Evolutionary conservation across 2,888 invertebrate genomes (phyloP).

Genomic region (Megalurothrips usitatus): DNA sequence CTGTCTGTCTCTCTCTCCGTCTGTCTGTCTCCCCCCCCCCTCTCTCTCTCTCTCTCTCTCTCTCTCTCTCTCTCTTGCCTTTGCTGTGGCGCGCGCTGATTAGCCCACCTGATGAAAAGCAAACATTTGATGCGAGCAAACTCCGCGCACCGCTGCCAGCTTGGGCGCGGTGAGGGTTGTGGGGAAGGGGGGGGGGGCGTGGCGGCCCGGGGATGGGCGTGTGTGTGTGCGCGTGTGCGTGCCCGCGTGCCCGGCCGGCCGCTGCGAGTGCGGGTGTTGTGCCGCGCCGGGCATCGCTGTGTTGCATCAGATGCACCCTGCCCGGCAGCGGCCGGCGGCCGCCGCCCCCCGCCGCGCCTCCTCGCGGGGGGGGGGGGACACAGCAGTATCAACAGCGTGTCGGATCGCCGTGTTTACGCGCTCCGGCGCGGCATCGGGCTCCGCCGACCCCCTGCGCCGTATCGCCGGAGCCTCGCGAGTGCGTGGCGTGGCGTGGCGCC

Average conservation of each 20-base stretch:
- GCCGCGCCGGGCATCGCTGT: not conserved
- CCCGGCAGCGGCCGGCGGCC: too few species aligned
- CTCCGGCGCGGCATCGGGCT: not conserved
- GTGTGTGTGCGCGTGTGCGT: not conserved
- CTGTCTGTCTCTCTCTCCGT: not conserved
- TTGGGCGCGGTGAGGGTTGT: not conserved
- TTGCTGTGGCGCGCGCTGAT: constrained; percentile 12
- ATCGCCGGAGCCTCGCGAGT: not conserved
- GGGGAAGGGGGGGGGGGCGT: not conserved
- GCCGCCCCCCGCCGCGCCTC: not conserved
- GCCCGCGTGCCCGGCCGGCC: not conserved
- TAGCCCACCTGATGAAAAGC: constrained; percentile 26
- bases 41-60: not conserved
- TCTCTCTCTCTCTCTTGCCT: not conserved
- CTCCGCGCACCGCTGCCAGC: constrained; percentile 18
- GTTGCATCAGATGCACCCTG: not conserved
- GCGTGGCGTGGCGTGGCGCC: not conserved
- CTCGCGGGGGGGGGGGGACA: not conserved
- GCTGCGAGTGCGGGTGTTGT: not conserved
- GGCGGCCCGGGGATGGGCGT: not conserved
- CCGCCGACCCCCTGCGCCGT: too few species aligned
- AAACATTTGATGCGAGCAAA: constrained; percentile 26
- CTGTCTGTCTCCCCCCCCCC: not conserved
- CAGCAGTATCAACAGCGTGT: too few species aligned
- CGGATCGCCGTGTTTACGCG: too few species aligned